phyloP scores from a whole-genome alignment of 2,888 invertebrate species.

The Gnatocerus cornutus region DNA sequence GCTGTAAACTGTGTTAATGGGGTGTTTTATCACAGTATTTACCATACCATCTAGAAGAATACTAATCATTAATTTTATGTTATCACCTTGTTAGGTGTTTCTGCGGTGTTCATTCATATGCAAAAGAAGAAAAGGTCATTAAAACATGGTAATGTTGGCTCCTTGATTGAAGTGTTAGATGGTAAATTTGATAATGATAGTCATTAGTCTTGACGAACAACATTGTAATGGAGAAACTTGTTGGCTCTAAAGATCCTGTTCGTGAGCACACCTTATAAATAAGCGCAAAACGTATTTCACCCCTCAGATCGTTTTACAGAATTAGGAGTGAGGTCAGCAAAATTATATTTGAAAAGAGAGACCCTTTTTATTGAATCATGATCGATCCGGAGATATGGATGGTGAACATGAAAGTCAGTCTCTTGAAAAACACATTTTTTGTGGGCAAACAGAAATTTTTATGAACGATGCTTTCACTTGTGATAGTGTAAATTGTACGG shows the following conservation, averaged over 20 bases:
- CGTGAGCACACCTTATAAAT: too few species aligned
- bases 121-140: neutral
- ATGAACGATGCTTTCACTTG: too few species aligned
- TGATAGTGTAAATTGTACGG: too few species aligned
- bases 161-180: neutral
- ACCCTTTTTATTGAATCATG: neutral
- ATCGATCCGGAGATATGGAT: slow-evolving; percentile 1
- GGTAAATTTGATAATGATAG: too few species aligned
- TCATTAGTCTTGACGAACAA: too few species aligned
- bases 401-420: too few species aligned
- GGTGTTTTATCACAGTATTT: slow-evolving; percentile 10
- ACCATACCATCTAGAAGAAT: neutral
- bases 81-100: neutral
- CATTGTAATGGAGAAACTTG: too few species aligned
- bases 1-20: neutral
- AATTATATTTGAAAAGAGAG: slow-evolving; percentile 9
- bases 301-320: too few species aligned
- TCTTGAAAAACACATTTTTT: too few species aligned
- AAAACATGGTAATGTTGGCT: neutral
- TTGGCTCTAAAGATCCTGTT: too few species aligned
- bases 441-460: too few species aligned
- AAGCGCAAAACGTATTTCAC: too few species aligned
- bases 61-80: neutral
- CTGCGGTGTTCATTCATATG: neutral
- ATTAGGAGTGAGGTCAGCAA: neutral